Evolutionary conservation across 2,797 vertebrate genomes (phyloP), one percentile per base, ranked within the genome.

Genomic region (Tokudaia tokunoshimensis): DNA sequence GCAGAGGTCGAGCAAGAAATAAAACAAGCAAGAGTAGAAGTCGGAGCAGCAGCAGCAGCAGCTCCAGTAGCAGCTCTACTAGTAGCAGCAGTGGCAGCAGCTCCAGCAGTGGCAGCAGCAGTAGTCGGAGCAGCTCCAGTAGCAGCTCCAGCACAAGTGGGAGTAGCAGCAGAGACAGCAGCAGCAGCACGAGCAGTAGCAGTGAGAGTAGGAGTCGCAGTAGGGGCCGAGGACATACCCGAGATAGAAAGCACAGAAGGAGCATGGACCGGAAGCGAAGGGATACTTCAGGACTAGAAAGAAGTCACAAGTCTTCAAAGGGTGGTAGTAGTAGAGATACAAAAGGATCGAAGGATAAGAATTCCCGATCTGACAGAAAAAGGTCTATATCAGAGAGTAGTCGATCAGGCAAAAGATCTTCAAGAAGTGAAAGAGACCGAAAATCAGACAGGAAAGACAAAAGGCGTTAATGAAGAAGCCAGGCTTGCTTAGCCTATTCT

Each of bases 381-480:
- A 99, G 99, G 96, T 99, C 98, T 89, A 98, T 98, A 96, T 99
- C 99, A 90, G 99, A 99, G 97, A 99, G 99, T 98, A 99, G 98
- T 98, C 98, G 99, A 95, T 99, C 99, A 98, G 99, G 99, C 97
- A 99, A 99, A 98, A 99, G 99, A 98, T 99, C 99, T 19, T 99
- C 99, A 84, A 99, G 99, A 92, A 99, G 99, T 95, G 99, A 99
- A 98, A 99, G 99, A 99, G 99, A 99, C 97, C 99, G 99, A 98
- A 99, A 99, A 99, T 99, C 99, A 98, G 99, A 99, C 98, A 99
- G 99, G 98, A 99, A 99, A 98, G 99, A 99, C 98, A 99, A 99
- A 98, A 99, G 99, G 98, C 99, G 99, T 98, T 99, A 97, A 99
- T 96, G 98, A 99, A 98, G 98, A 99, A 98, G 97, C 98, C 98